Evolutionary conservation across 1,140 invertebrate genomes (phyloP).

Genomic region (Hyles vespertilio): DNA sequence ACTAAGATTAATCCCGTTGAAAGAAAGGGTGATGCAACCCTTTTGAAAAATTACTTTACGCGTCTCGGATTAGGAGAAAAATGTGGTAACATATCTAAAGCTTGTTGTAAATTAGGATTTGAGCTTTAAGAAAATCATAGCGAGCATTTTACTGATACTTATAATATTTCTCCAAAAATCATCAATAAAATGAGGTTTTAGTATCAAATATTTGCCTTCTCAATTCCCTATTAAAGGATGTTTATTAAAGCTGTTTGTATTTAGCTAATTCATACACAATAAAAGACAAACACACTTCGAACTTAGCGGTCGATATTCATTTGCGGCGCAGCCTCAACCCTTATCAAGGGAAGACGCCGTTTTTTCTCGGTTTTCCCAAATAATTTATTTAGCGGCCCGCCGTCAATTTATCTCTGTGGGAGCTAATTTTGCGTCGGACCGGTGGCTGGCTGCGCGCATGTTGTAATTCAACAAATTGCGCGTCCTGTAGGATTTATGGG

Average conservation of each 20-base stretch:
- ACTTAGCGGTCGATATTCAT: slow-evolving; percentile 60
- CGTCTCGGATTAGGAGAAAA: neutral
- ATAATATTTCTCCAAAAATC: no score
- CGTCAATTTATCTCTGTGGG: slow-evolving; percentile 72
- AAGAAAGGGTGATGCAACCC: slow-evolving; percentile 66
- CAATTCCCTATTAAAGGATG: no score
- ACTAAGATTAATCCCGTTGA: slow-evolving; percentile 72
- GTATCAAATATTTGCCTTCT: no score
- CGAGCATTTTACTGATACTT: no score
- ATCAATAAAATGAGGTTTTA: no score
- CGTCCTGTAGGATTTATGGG: slow-evolving; percentile 67
- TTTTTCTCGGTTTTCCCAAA: slow-evolving; percentile 76
- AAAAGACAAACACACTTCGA: neutral
- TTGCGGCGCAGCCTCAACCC: slow-evolving; percentile 61
- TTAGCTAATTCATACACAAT: neutral
- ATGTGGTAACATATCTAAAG: no score
- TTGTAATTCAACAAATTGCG: slow-evolving; percentile 75
- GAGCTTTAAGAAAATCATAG: no score
- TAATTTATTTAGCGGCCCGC: slow-evolving; percentile 73
- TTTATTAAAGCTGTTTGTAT: neutral
- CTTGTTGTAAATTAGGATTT: no score
- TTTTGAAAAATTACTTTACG: slow-evolving; percentile 27
- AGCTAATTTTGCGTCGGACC: slow-evolving; percentile 73
- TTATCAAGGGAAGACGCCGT: slow-evolving; percentile 73
- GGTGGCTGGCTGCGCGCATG: slow-evolving; percentile 70